A percentile compares a stretch with the other conserved stretches of the same genome.
These are phyloP conservation scores for Corvus moneduloides DNA, from an alignment of 2,113 vertebrate species.

Conservation along the genomic window DNA sequence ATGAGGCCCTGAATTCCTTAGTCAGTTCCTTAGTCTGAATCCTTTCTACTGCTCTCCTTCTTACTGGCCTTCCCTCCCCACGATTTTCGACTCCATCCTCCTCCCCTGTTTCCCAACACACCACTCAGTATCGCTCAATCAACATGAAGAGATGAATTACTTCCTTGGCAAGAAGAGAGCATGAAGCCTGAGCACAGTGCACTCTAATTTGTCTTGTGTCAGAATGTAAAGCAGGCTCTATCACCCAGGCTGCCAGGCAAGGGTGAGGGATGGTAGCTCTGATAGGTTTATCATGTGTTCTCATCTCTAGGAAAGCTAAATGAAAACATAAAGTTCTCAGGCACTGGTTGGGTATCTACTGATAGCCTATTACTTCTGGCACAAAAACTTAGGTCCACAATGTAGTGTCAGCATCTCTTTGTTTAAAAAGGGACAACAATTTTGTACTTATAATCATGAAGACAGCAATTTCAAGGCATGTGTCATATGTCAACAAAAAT, in stretches of 20 bases:
- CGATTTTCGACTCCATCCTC: not conserved
- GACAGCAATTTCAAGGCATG: not conserved
- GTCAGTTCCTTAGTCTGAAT: not conserved
- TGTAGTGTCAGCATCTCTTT: not conserved
- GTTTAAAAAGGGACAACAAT: not conserved
- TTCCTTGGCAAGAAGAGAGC: constrained; percentile 22
- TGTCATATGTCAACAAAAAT: not conserved
- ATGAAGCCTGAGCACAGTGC: constrained; percentile 9
- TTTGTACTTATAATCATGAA: not conserved
- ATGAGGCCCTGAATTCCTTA: not conserved
- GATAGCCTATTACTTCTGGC: constrained; percentile 50
- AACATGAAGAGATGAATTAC: constrained; percentile 20
- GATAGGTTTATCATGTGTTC: constrained; percentile 75
- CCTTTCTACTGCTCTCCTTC: not conserved
- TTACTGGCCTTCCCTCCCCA: not conserved
- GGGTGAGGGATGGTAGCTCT: constrained; percentile 66
- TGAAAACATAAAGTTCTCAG: constrained; percentile 58
- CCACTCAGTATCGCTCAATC: constrained; percentile 27
- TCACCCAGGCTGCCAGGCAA: constrained; percentile 58
- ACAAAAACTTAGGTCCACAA: constrained; percentile 21
- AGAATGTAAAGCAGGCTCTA: constrained; percentile 44
- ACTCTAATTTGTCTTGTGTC: constrained; percentile 57
- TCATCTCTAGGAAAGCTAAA: constrained; percentile 66
- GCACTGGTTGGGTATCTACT: not conserved
- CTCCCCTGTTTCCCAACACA: not conserved